Conservation (phyloP, 1,140 invertebrate species). For the Leptinotarsa undecemlineata region DNA sequence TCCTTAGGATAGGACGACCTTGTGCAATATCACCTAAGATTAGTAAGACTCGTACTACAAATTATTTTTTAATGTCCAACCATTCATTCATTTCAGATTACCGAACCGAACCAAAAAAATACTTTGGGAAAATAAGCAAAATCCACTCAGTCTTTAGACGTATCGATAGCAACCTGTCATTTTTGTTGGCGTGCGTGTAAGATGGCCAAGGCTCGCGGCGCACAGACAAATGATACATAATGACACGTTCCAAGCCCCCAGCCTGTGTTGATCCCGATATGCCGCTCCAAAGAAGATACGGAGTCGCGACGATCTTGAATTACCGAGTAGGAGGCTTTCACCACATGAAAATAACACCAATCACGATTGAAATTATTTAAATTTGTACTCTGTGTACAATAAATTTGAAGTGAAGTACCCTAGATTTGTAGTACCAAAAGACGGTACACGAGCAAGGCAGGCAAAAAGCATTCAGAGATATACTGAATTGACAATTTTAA, state of each 20-base stretch:
- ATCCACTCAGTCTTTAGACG: neutral
- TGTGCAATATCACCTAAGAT: too few species aligned
- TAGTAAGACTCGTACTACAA: too few species aligned
- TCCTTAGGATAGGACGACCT: too few species aligned
- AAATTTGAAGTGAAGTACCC: too few species aligned
- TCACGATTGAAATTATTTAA: too few species aligned
- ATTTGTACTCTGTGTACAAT: too few species aligned
- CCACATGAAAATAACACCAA: neutral
- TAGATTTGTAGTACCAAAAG: too few species aligned
- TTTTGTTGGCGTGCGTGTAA: neutral
- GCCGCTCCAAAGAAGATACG: neutral
- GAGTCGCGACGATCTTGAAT: conserved; percentile 1
- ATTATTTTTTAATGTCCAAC: too few species aligned
- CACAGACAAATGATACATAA: conserved; percentile 22
- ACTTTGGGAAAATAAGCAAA: neutral
- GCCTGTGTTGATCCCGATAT: neutral
- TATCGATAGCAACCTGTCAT: conserved; percentile 16
- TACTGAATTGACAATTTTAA: too few species aligned
- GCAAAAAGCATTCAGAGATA: too few species aligned
- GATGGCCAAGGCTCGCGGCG: conserved; percentile 4
- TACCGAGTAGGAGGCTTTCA: conserved; percentile 1
- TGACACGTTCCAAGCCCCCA: conserved; percentile 18
- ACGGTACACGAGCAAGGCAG: too few species aligned
- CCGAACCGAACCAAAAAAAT: neutral
- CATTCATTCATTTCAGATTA: too few species aligned